A percentile compares a stretch with the other conserved stretches of the same genome.
These are phyloP conservation scores for Diadromus collaris DNA, from an alignment of 2,888 invertebrate species.

Conservation along the genomic window DNA sequence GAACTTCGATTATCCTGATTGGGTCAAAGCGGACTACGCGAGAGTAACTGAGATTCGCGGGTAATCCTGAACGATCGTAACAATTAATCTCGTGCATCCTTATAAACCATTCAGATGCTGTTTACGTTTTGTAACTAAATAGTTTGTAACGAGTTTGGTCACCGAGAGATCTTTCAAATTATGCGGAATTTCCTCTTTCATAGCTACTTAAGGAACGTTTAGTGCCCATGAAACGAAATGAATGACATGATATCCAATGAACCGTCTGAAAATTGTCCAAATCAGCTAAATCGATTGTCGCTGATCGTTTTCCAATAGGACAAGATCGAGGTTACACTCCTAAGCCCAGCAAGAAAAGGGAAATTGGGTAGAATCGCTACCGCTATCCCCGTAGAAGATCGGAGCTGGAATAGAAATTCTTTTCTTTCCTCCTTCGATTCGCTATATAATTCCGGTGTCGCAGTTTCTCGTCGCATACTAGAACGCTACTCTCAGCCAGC, in stretches of 20 bases:
- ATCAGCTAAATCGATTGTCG: slow-evolving; percentile 18
- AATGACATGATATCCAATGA: slow-evolving; percentile 3
- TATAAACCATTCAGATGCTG: background rate
- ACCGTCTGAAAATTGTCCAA: background rate
- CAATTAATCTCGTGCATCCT: background rate
- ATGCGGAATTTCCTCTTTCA: background rate
- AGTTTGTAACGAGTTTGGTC: no score
- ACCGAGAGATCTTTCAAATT: background rate
- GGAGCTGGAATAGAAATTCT: slow-evolving; percentile 46
- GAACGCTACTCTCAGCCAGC: slow-evolving; percentile 28
- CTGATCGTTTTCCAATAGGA: slow-evolving; percentile 26
- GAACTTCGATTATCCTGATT: background rate
- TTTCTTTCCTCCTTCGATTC: slow-evolving; percentile 12
- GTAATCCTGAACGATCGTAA: background rate
- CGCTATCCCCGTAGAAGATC: slow-evolving; percentile 29
- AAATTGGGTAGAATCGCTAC: slow-evolving; percentile 33
- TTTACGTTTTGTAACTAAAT: background rate
- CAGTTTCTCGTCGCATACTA: slow-evolving; percentile 46
- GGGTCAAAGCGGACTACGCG: no score
- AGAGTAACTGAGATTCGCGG: no score
- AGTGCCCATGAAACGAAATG: background rate
- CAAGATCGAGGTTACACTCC: slow-evolving; percentile 14
- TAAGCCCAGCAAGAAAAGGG: slow-evolving; percentile 17
- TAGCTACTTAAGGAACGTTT: background rate
- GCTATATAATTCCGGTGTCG: slow-evolving; percentile 19